phyloP scores from a whole-genome alignment of 2,888 invertebrate species.

The Cyaniris semiargus region DNA sequence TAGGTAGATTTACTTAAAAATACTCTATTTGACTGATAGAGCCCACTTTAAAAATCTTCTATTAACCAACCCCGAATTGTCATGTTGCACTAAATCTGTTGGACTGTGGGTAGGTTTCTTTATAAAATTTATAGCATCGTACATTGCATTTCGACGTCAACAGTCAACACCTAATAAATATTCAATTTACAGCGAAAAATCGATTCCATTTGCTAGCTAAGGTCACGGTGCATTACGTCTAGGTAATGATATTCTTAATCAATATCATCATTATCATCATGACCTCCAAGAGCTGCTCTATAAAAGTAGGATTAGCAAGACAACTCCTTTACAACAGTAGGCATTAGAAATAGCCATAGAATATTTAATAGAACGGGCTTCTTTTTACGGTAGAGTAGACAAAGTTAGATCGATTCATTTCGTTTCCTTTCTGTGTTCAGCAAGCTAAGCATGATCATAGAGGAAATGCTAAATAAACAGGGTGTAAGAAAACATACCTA shows the following conservation, averaged over 20 bases:
- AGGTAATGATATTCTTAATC: background rate
- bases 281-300: background rate
- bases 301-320: background rate
- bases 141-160: slow-evolving; percentile 10
- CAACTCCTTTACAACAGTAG: no score
- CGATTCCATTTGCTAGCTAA: slow-evolving; percentile 1
- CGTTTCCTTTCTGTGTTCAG: no score
- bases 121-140: background rate
- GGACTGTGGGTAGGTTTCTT: background rate
- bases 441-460: no score
- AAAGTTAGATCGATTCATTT: background rate
- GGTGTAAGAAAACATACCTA: no score
- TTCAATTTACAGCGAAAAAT: slow-evolving; percentile 12
- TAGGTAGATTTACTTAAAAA: no score
- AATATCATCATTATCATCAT: background rate
- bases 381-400: no score
- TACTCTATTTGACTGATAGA: no score
- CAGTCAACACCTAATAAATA: slow-evolving; percentile 14
- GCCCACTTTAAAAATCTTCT: no score
- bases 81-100: no score
- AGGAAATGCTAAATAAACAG: no score
- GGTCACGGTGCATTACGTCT: slow-evolving; percentile 12
- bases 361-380: background rate
- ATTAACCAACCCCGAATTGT: no score
- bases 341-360: background rate